A percentile compares a stretch with the other conserved stretches of the same genome.
These are phyloP conservation scores for Meteorus cinctellus DNA, from an alignment of 2,888 invertebrate genomes.

Conservation along the genomic window DNA sequence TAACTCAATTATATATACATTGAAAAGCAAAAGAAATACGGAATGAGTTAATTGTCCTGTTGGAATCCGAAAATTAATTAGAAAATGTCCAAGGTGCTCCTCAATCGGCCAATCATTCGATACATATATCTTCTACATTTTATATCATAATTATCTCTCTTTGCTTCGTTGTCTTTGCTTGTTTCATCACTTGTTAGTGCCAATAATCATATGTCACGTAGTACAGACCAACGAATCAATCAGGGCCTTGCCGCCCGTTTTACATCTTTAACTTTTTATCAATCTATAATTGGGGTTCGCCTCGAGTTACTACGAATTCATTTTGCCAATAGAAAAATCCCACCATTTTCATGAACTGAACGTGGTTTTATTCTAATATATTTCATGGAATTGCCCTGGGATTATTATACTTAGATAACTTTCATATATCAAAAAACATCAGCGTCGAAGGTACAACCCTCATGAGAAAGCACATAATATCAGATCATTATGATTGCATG, in stretches of 20 bases:
- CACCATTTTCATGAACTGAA: not conserved
- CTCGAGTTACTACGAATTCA: not conserved
- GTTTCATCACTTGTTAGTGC: constrained; percentile 44
- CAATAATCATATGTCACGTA: constrained; percentile 38
- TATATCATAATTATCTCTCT: constrained; percentile 26
- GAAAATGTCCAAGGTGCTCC: not conserved
- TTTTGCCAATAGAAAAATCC: not conserved
- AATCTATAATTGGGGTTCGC: not conserved
- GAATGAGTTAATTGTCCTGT: constrained; percentile 30
- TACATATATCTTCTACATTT: not conserved
- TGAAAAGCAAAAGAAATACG: constrained; percentile 4
- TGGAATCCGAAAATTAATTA: constrained; percentile 15
- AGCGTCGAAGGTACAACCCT: not conserved
- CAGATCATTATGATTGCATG: not conserved
- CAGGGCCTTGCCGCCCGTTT: constrained; percentile 52
- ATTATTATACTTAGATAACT: constrained; percentile 17
- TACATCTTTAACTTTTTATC: constrained; percentile 14
- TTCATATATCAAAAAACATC: constrained; percentile 18
- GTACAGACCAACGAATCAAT: constrained; percentile 65
- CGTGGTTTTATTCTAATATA: not conserved
- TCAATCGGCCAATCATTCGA: no score
- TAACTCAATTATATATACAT: not conserved
- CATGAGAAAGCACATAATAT: not conserved
- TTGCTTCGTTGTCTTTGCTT: constrained; percentile 42
- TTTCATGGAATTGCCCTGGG: not conserved